Evolutionary conservation across 2,113 vertebrate species (phyloP).

Genomic region (Hyperoodon ampullatus): DNA sequence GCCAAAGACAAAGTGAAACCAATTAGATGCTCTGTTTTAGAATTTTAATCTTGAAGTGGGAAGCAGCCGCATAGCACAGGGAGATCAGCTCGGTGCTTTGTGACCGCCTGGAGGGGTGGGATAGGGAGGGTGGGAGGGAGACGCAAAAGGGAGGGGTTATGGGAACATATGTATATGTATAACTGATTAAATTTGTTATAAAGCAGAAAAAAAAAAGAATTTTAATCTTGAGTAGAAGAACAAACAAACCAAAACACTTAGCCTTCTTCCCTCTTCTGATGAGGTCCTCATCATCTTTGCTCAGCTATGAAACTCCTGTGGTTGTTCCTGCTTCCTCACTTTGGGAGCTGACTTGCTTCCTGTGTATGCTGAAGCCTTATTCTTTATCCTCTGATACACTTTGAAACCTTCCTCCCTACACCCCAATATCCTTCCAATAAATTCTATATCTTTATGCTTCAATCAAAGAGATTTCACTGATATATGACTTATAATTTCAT

Average conservation of each 20-base stretch:
- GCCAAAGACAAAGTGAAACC: neutral
- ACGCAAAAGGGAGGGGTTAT: too few species aligned
- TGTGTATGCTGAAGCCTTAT: neutral
- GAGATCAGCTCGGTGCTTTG: too few species aligned
- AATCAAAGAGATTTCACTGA: neutral
- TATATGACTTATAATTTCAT: neutral
- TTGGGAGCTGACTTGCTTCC: neutral
- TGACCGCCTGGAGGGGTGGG: too few species aligned
- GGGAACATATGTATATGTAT: too few species aligned
- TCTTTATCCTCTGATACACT: neutral
- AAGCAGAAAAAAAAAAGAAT: neutral
- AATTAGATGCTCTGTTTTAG: neutral
- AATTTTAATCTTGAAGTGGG: neutral
- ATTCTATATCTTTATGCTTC: neutral
- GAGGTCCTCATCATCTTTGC: neutral
- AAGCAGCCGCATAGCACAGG: too few species aligned
- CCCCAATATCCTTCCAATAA: neutral
- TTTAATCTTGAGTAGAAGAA: neutral
- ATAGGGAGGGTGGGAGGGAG: too few species aligned
- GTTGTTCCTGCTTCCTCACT: neutral
- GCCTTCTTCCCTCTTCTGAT: neutral
- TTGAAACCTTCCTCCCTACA: neutral
- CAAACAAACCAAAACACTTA: neutral
- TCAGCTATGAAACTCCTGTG: too few species aligned
- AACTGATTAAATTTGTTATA: too few species aligned